phyloP scores from a whole-genome alignment of 2,888 invertebrate genomes.

The Netelia melanura region DNA sequence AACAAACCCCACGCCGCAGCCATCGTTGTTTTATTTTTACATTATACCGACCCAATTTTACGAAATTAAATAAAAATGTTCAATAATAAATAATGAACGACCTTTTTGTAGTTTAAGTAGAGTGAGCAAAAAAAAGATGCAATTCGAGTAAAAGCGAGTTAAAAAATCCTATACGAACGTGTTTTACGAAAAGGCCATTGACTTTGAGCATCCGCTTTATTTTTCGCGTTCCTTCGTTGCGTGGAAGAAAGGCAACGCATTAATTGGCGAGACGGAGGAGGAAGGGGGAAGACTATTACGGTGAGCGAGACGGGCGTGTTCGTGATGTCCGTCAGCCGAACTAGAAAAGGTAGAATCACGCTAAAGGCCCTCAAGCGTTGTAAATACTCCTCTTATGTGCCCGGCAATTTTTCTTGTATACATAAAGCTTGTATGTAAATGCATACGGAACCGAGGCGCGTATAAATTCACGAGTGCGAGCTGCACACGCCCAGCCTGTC shows the following conservation, averaged over 20 bases:
- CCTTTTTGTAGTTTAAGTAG: no score
- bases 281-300: conserved; percentile 8
- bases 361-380: conserved; percentile 48
- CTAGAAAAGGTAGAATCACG: conserved; percentile 36
- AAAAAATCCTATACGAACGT: not conserved
- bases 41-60: no score
- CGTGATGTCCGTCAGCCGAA: conserved; percentile 44
- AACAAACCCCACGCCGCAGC: no score
- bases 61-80: no score
- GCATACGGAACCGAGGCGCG: no score
- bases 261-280: conserved; percentile 42
- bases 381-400: conserved; percentile 33
- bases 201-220: not conserved
- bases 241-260: conserved; percentile 11
- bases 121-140: no score
- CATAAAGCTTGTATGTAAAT: not conserved
- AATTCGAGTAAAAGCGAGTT: not conserved
- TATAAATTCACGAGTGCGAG: conserved; percentile 35
- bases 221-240: not conserved
- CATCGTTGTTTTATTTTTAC: no score
- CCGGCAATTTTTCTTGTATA: conserved; percentile 42
- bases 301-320: conserved; percentile 47
- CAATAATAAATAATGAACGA: no score
- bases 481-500: conserved; percentile 50
- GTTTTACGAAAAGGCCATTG: not conserved